phyloP scores from a whole-genome alignment of 2,888 invertebrate genomes.

The Euzophera pinguis region DNA sequence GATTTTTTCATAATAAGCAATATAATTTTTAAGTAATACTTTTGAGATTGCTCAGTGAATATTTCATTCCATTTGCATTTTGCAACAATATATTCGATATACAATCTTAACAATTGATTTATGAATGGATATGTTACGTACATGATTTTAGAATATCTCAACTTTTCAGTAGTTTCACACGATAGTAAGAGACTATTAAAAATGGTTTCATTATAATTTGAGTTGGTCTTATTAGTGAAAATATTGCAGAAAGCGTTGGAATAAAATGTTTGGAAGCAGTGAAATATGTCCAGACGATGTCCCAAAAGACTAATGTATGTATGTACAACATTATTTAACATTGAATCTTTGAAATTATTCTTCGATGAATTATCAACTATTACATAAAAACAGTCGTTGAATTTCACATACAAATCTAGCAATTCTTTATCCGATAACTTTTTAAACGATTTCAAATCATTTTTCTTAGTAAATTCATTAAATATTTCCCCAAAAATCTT shows the following conservation, averaged over 20 bases:
- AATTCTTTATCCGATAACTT: conserved; percentile 36
- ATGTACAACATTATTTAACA: conserved; percentile 33
- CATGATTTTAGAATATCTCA: conserved; percentile 42
- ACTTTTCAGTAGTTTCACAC: conserved; percentile 44
- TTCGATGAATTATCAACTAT: conserved; percentile 51
- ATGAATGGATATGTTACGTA: conserved; percentile 49
- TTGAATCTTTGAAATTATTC: conserved; percentile 35
- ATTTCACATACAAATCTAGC: conserved; percentile 47
- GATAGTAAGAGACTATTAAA: conserved; percentile 41
- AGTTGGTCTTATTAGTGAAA: conserved; percentile 33
- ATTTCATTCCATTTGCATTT: conserved; percentile 24
- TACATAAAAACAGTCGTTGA: conserved; percentile 55
- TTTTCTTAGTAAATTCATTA: conserved; percentile 34
- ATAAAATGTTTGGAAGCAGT: conserved; percentile 56
- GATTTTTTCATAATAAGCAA: conserved; percentile 40
- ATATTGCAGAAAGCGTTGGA: conserved; percentile 48
- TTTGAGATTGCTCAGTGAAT: conserved; percentile 34
- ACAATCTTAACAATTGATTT: conserved; percentile 52
- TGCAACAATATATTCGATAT: conserved; percentile 40
- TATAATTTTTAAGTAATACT: conserved; percentile 44
- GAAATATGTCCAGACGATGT: conserved; percentile 43
- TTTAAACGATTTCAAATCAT: conserved; percentile 40
- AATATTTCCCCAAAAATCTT: conserved; percentile 42
- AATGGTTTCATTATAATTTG: conserved; percentile 33
- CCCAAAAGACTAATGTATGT: conserved; percentile 39